Base-by-base conservation (phyloP, 2,113 vertebrate species). In the Symphodus melops region DNA sequence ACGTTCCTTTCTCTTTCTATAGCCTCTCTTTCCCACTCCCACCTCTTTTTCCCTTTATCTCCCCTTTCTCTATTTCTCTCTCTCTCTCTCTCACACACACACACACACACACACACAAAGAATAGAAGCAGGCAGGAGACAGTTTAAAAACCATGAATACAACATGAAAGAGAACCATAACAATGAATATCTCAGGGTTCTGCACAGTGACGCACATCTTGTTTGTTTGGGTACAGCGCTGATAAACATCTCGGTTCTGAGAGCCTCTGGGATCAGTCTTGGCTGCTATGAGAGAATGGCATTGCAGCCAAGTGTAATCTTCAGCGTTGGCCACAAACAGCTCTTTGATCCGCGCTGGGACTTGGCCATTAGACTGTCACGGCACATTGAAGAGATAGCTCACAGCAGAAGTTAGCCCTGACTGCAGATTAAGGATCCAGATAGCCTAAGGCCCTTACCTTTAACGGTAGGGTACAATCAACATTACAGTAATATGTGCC, bases 261-360 rank as follows among this genome's bases (percentile, higher is more conserved):
- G 64, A 62, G 76, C 88, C 86, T 81, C 68, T 64, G 88, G 90
- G 89, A 84, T 84, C 83, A 44, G 52, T 41, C 66, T 79, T 76
- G 86, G 90, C 85, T 25, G 89, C 72, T 71, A 42, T 64, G 82
- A 81, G 67, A 67, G 78, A 83, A 71, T 68, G 73, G 66, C 85
- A 81, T 54, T 61, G 84, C 85, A 72, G 88, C 87, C 89, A 84
- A 89, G 58, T 83, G 86, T 84, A 90, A 91, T 91, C 86, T 91
- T 63, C 78, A 76, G 56, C 36, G 25, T 53, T 33, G 44, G 77
- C 75, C 90, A 89, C 88, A 89, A 89, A 87, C 81, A 60, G 79
- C 68, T 73, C 90, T 92, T 93, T 92, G 84, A 92, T 91, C 86
- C 41, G 42, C 19, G 8, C 82, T 84, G 82, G 75, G 89, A 74